Evolutionary conservation across 2,113 vertebrate species (phyloP).

Genomic region (Pungitius pungitius): DNA sequence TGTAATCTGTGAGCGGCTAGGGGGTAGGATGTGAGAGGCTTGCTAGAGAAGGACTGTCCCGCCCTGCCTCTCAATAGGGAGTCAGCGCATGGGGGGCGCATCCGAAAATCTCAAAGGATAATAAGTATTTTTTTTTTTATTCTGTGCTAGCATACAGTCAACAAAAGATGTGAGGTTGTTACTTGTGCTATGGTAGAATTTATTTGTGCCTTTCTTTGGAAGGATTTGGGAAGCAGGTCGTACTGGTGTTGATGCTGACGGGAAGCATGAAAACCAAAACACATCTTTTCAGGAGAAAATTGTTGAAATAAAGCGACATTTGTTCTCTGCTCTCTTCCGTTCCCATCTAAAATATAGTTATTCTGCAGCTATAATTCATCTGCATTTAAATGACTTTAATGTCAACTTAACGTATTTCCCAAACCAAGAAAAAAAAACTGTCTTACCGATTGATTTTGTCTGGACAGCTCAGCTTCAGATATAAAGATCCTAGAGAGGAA

Average conservation of each 20-base stretch:
- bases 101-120: too few species aligned
- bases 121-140: too few species aligned
- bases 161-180: too few species aligned
- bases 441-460: constrained; percentile 49
- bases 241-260: not conserved
- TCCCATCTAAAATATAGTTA: not conserved
- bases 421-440: not conserved
- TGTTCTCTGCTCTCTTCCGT: not conserved
- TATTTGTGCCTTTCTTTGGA: not conserved
- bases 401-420: not conserved
- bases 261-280: not conserved
- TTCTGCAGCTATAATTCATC: not conserved
- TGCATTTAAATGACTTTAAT: not conserved
- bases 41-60: too few species aligned
- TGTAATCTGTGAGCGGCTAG: too few species aligned
- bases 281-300: not conserved
- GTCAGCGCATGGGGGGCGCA: too few species aligned
- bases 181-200: too few species aligned
- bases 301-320: not conserved
- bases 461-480: constrained; percentile 9
- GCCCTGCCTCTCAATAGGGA: too few species aligned
- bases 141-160: too few species aligned
- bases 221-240: not conserved
- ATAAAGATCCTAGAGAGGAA: constrained; percentile 53
- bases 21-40: too few species aligned